These are phyloP conservation scores for Tolypeutes matacus DNA, from an alignment of 2,797 vertebrate genomes.

Conservation along the genomic window DNA sequence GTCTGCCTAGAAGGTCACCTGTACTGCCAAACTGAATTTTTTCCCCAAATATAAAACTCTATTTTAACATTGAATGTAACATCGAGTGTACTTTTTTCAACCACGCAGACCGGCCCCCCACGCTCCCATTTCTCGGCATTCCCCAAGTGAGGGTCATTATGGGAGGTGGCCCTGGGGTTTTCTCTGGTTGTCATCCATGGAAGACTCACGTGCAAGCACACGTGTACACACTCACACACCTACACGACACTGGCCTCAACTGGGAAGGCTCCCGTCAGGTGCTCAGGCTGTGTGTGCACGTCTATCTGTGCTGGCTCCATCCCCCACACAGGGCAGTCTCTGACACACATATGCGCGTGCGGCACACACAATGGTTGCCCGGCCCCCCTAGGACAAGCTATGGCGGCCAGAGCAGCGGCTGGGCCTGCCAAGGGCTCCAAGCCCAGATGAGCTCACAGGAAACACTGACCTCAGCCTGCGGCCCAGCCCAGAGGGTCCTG, in stretches of 20 bases:
- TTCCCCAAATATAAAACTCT: not conserved
- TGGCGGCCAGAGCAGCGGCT: not conserved
- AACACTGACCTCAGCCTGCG: slow-evolving; percentile 67
- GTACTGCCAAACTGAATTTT: slow-evolving; percentile 18
- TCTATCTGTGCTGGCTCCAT: not conserved
- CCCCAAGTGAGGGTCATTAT: not conserved
- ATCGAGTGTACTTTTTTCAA: not conserved
- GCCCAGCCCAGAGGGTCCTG: slow-evolving; percentile 20
- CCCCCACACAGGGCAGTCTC: not conserved
- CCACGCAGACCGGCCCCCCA: not conserved
- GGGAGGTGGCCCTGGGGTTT: not conserved
- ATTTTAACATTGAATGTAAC: not conserved
- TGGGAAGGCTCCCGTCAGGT: fast-evolving
- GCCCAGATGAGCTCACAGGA: slow-evolving; percentile 76
- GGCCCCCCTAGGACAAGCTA: too few species aligned
- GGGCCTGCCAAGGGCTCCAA: slow-evolving; percentile 25
- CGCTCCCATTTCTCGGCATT: not conserved
- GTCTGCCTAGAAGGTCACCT: not conserved
- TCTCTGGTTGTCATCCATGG: not conserved
- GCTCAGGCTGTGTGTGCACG: fast-evolving
- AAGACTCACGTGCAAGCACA: not conserved
- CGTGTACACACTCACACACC: not conserved
- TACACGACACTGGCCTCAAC: not conserved
- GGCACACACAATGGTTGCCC: not conserved
- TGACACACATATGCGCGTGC: not conserved